phyloP scores from a whole-genome alignment of 2,797 vertebrate species.

The Sebastes matsubarae region DNA sequence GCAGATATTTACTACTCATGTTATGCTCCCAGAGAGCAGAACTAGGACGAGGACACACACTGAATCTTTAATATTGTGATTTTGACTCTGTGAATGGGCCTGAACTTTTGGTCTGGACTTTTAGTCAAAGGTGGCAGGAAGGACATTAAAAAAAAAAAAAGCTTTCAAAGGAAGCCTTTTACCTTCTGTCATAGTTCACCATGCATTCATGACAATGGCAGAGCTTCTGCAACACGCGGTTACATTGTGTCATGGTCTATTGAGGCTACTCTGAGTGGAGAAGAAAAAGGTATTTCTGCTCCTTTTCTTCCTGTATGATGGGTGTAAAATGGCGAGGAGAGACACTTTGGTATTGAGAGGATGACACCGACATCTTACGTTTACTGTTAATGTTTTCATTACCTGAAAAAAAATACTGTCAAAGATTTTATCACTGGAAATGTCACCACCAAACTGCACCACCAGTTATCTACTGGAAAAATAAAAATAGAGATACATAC shows the following conservation, averaged over 20 bases:
- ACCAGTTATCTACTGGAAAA: not conserved
- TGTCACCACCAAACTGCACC: not conserved
- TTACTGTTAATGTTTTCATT: not conserved
- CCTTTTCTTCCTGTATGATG: not conserved
- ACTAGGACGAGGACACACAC: not conserved
- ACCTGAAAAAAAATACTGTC: not conserved
- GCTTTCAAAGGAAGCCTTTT: constrained; percentile 5
- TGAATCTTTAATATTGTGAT: constrained; percentile 9
- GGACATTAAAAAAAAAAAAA: not conserved
- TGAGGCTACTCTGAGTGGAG: not conserved
- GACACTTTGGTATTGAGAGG: not conserved
- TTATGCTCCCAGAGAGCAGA: constrained; percentile 23
- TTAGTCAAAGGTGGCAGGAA: not conserved
- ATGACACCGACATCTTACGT: not conserved
- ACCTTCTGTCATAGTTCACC: not conserved
- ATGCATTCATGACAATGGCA: not conserved
- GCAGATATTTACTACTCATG: constrained; percentile 12
- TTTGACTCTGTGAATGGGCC: not conserved
- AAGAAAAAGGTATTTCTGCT: not conserved
- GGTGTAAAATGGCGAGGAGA: not conserved
- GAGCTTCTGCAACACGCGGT: not conserved
- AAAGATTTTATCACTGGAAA: not conserved
- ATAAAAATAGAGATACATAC: not conserved
- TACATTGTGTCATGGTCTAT: constrained; percentile 1
- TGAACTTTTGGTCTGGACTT: not conserved